phyloP scores from a whole-genome alignment of 2,888 invertebrate species.

The Acleris holmiana region DNA sequence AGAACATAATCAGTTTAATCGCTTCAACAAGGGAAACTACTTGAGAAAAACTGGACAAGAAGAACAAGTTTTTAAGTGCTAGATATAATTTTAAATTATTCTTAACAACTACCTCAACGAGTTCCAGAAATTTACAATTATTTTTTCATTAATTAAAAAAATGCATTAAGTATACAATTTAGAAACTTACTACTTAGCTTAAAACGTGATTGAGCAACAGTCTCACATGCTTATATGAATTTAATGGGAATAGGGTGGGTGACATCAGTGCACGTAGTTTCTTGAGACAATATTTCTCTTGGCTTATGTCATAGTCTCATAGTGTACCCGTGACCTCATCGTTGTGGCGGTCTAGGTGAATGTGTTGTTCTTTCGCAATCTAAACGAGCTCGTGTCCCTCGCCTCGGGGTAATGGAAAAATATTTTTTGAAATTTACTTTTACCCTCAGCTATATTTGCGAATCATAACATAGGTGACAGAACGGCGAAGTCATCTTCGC shows the following conservation, averaged over 20 bases:
- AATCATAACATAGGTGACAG: slow-evolving; percentile 55
- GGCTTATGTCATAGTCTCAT: slow-evolving; percentile 42
- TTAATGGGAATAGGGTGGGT: slow-evolving; percentile 11
- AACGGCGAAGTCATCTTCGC: slow-evolving; percentile 46
- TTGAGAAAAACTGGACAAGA: neutral
- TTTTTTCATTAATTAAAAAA: no score
- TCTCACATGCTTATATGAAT: neutral
- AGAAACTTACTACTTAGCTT: no score
- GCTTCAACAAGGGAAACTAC: slow-evolving; percentile 57
- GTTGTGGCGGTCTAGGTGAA: slow-evolving; percentile 54
- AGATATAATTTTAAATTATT: no score
- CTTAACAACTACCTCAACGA: no score
- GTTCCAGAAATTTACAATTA: no score
- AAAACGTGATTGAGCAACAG: no score
- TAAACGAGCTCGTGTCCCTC: slow-evolving; percentile 65
- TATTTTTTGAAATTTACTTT: slow-evolving; percentile 63
- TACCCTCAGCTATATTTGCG: slow-evolving; percentile 46
- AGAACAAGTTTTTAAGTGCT: neutral
- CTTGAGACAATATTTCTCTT: slow-evolving; percentile 39
- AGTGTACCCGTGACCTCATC: slow-evolving; percentile 57
- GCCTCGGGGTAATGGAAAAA: slow-evolving; percentile 58
- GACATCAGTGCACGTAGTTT: slow-evolving; percentile 29
- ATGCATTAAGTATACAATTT: no score
- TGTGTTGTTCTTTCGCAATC: slow-evolving; percentile 57
- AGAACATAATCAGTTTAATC: slow-evolving; percentile 66